Conservation (phyloP, 2,113 vertebrate species). For the Dolichotis patagonum region DNA sequence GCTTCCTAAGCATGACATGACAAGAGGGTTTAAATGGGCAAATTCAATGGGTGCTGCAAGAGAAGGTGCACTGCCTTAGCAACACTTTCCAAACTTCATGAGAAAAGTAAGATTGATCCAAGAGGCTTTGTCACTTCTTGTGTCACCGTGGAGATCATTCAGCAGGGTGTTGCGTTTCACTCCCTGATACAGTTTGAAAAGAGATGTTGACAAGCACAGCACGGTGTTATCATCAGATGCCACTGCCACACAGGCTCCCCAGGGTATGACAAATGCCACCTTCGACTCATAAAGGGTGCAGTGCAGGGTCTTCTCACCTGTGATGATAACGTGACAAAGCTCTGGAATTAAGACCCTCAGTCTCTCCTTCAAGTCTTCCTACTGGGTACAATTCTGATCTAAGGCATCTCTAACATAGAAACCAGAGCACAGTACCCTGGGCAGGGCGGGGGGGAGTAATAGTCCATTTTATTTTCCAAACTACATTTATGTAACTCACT, state of each 20-base stretch:
- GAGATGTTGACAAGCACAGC: background rate
- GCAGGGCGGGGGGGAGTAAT: no score
- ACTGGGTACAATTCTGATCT: background rate
- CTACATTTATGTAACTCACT: background rate
- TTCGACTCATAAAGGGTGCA: background rate
- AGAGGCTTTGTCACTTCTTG: background rate
- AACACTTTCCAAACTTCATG: background rate
- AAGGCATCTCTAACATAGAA: background rate
- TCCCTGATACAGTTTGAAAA: background rate
- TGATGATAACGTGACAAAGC: background rate
- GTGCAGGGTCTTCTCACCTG: background rate
- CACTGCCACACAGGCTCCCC: background rate
- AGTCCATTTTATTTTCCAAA: background rate
- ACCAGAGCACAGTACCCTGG: background rate
- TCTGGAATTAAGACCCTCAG: background rate
- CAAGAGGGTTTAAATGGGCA: background rate
- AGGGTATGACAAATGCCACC: background rate
- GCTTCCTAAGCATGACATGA: background rate
- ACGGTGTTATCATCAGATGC: background rate
- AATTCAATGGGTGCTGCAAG: background rate
- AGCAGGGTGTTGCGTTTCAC: background rate
- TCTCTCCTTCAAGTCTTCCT: background rate
- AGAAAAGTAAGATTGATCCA: background rate
- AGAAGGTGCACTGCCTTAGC: background rate
- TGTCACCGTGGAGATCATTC: background rate